These are phyloP conservation scores for Caretta caretta DNA, from an alignment of 2,113 vertebrate genomes.

Conservation along the genomic window DNA sequence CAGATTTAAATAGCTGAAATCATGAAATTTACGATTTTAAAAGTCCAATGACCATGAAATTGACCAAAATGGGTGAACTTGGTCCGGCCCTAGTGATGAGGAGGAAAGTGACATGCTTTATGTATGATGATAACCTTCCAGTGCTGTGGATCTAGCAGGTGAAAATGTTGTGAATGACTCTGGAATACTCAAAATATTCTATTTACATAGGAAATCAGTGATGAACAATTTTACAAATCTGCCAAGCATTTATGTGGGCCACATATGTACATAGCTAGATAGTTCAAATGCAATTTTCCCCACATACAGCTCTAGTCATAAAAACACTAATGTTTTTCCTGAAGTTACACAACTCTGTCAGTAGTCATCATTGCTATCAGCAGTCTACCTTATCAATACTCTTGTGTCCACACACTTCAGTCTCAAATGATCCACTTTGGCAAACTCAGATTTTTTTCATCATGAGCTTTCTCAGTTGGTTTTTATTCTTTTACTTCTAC, in stretches of 20 bases:
- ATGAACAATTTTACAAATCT: neutral
- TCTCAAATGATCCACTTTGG: neutral
- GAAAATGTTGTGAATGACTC: neutral
- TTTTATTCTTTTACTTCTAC: neutral
- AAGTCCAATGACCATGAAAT: too few relatives aligned
- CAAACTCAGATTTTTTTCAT: neutral
- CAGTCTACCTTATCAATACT: slow-evolving; percentile 56
- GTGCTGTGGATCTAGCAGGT: neutral
- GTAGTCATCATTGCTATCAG: slow-evolving; percentile 25
- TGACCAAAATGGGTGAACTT: too few relatives aligned
- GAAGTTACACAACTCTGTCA: slow-evolving; percentile 51
- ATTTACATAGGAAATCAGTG: neutral
- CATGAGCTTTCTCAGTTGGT: neutral
- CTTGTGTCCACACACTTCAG: slow-evolving; percentile 5
- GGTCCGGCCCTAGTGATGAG: neutral
- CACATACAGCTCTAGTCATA: slow-evolving; percentile 25
- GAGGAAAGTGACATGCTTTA: neutral
- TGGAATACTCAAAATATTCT: neutral
- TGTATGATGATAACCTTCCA: neutral
- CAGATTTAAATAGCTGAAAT: too few relatives aligned
- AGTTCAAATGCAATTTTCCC: neutral
- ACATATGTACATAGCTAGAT: neutral
- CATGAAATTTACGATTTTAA: too few relatives aligned
- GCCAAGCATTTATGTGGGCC: neutral
- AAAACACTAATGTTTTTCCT: slow-evolving; percentile 12